These are phyloP conservation scores for Drosophila orena DNA, from an alignment of 1,140 invertebrate species.

Conservation along the genomic window DNA sequence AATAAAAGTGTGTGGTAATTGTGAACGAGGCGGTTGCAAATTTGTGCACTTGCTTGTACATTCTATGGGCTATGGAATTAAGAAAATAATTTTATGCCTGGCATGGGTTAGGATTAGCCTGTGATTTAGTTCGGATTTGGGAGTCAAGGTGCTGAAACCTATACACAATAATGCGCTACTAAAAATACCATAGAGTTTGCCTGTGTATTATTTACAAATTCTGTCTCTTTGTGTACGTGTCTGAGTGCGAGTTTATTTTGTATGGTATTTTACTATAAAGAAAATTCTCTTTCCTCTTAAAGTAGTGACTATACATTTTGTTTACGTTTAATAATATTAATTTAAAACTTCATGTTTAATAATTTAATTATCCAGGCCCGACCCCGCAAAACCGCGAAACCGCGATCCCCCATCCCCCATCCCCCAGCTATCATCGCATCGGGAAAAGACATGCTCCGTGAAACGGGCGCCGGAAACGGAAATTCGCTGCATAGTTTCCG, in stretches of 20 bases:
- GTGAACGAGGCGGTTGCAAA: slow-evolving; percentile 61
- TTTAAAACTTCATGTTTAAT: slow-evolving; percentile 77
- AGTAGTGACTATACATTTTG: slow-evolving; percentile 85
- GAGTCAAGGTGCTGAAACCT: slow-evolving; percentile 47
- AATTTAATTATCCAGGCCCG: slow-evolving; percentile 63
- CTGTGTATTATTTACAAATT: slow-evolving; percentile 73
- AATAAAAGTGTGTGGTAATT: slow-evolving; percentile 70
- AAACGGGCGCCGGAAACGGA: slow-evolving; percentile 58
- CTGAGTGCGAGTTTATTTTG: slow-evolving; percentile 53
- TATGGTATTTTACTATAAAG: slow-evolving; percentile 66
- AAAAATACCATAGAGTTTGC: slow-evolving; percentile 69
- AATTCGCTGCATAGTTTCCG: slow-evolving; percentile 70
- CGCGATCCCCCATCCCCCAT: too few species aligned
- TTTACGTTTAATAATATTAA: slow-evolving; percentile 82
- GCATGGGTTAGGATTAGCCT: slow-evolving; percentile 40
- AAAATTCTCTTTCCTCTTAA: slow-evolving; percentile 73
- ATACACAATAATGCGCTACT: slow-evolving; percentile 73
- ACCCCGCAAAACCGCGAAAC: too few species aligned
- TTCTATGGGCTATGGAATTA: slow-evolving; percentile 17
- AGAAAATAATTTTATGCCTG: slow-evolving; percentile 81
- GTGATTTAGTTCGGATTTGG: slow-evolving; percentile 23
- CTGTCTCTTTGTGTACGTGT: slow-evolving; percentile 48
- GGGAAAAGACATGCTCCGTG: slow-evolving; percentile 27
- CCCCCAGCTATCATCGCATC: neutral
- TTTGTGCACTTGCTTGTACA: slow-evolving; percentile 51